phyloP scores from a whole-genome alignment of 2,113 vertebrate genomes.

The Lonchura striata region DNA sequence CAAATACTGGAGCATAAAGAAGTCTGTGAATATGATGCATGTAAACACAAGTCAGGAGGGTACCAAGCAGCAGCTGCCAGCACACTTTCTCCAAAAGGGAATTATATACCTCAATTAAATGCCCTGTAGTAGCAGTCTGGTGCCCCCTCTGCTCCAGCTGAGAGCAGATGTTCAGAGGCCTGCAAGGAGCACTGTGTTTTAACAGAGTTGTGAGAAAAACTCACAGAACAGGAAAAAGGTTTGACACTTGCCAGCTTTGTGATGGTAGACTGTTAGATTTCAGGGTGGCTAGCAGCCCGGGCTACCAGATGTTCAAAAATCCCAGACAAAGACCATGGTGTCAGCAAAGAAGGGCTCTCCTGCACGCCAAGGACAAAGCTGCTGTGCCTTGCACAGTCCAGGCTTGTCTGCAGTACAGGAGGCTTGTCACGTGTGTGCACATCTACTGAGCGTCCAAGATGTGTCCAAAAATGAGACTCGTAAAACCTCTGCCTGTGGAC shows the following conservation, averaged over 20 bases:
- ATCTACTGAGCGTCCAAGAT: background rate
- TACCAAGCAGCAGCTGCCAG: background rate
- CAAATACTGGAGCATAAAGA: background rate
- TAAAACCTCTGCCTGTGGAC: slow-evolving; percentile 19
- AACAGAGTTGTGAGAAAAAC: slow-evolving; percentile 7
- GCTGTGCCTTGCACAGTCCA: background rate
- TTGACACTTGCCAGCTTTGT: background rate
- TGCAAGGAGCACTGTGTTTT: background rate
- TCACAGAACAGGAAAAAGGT: background rate
- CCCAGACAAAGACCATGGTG: background rate
- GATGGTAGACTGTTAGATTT: background rate
- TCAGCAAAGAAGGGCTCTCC: background rate
- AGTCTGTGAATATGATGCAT: background rate
- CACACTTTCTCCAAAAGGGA: background rate
- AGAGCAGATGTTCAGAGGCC: slow-evolving; percentile 23
- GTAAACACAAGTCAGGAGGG: background rate
- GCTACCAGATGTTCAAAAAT: slow-evolving; percentile 1
- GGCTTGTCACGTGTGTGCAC: background rate
- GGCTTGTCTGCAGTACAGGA: background rate
- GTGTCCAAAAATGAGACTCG: slow-evolving; percentile 20
- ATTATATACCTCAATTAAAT: background rate
- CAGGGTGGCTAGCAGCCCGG: background rate
- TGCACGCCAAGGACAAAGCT: background rate
- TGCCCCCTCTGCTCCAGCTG: slow-evolving; percentile 3
- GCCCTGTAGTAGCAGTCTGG: background rate